Conservation (phyloP, 1,140 invertebrate genomes). For the Drosophila triauraria region DNA sequence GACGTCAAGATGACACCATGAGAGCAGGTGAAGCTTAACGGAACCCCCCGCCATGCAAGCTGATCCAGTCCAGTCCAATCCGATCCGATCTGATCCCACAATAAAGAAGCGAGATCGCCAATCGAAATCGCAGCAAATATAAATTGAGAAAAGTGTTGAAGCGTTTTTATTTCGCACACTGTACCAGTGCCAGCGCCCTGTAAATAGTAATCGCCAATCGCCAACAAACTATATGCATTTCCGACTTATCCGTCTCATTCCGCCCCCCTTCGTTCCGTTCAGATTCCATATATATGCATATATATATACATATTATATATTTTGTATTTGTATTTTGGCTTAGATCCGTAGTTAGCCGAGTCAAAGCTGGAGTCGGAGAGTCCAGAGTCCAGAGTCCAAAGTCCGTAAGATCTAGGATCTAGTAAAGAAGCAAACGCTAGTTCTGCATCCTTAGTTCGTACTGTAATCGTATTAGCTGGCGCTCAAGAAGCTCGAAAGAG, state of each 20-base stretch:
- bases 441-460: constrained; percentile 30
- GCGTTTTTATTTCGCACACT: constrained; percentile 50
- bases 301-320: constrained; percentile 46
- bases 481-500: constrained; percentile 22
- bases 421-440: constrained; percentile 12
- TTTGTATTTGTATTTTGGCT: constrained; percentile 37
- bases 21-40: constrained; percentile 37
- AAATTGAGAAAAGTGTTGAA: constrained; percentile 42
- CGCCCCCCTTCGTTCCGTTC: constrained; percentile 27
- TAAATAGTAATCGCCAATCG: constrained; percentile 25
- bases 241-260: constrained; percentile 35
- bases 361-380: constrained; percentile 20
- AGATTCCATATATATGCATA: constrained; percentile 18
- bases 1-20: constrained; percentile 2
- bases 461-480: constrained; percentile 36
- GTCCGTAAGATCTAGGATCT: constrained; percentile 25
- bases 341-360: constrained; percentile 44
- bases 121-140: constrained; percentile 23
- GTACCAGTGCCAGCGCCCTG: constrained; percentile 25
- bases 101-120: constrained; percentile 34
- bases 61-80: constrained; percentile 26
- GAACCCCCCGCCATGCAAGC: constrained; percentile 8
- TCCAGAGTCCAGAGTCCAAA: not conserved
- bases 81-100: constrained; percentile 31
- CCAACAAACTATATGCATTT: constrained; percentile 7